Evolutionary conservation across 2,113 vertebrate species (phyloP), one percentile per base, ranked within the genome.

Genomic region (Montifringilla adamsi): DNA sequence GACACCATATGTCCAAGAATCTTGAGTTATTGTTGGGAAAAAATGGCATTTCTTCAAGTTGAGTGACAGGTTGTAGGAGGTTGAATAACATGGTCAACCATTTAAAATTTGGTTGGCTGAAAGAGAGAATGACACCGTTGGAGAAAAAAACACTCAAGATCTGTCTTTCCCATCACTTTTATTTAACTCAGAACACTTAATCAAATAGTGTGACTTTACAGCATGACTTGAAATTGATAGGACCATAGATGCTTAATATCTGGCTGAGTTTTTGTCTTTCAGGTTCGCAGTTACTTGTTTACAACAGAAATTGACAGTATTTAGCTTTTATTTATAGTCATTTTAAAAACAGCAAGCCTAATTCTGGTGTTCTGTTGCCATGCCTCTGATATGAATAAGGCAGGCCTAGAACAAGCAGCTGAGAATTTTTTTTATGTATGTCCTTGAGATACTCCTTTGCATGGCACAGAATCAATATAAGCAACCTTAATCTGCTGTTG

Each of bases 141-240:
- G 39, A 91, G 37, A 4, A 78, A 92, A 88, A 86, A 70, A 46
- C 4, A 15, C 24, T 59, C 26, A 44, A 89, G 66, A 23, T 19
- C 35, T 63, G 50, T 93, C 23, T 63, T 91, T 93, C 18, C 8
- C 13, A 58, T 68, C 58, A 60, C 31, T 89, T 93, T 83, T 76
- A 94, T 85, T 95, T 91, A 94, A 79, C n/a, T 80, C 49, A 66
- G 46, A 72, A 80, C 55, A 63, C 43, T 93, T 93, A 52, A 89
- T 79, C 49, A 82, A 85, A 87, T 66, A 58, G 12, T 55, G 49
- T 55, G 50, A 84, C 50, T 64, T 83, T 73, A 60, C 67, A 91
- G 13, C 35, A 55, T 69, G 70, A 85, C 46, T 90, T 69, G 49
- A 87, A 89, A 95, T 73, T 79, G 46, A 49, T 83, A 93, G 26